Conservation (phyloP, 2,797 vertebrate species). For the Tiaroga cobitis region DNA sequence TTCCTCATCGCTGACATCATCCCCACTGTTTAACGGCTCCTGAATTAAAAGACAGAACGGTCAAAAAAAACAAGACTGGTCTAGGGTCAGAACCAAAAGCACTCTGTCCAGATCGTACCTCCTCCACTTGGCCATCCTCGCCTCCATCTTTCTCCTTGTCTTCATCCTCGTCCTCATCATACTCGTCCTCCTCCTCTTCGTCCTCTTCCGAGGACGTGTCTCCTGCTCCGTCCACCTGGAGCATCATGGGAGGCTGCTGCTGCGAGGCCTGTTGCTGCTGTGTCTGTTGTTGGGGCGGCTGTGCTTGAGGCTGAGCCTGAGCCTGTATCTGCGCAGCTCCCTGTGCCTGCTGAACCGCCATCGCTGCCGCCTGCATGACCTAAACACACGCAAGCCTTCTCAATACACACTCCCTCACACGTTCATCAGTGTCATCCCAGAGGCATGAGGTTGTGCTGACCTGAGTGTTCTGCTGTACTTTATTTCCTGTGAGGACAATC, state of each 20-base stretch:
- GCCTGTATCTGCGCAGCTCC: slow-evolving; percentile 67
- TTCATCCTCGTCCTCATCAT: slow-evolving; percentile 97
- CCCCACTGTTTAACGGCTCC: slow-evolving; percentile 96
- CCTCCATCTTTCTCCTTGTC: slow-evolving; percentile 96
- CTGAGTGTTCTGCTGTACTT: slow-evolving; percentile 85
- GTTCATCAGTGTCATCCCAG: not conserved
- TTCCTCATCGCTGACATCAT: slow-evolving; percentile 97
- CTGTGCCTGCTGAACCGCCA: slow-evolving; percentile 84
- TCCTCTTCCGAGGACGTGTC: slow-evolving; percentile 98
- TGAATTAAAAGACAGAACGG: slow-evolving; percentile 59
- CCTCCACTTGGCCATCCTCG: slow-evolving; percentile 97
- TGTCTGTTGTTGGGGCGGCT: slow-evolving; percentile 61
- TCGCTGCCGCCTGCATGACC: slow-evolving; percentile 85
- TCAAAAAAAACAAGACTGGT: not conserved
- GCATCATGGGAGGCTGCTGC: slow-evolving; percentile 87
- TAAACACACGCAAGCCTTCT: slow-evolving; percentile 64
- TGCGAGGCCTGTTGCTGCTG: slow-evolving; percentile 75
- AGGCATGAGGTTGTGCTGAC: slow-evolving; percentile 68
- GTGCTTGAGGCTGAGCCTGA: slow-evolving; percentile 67
- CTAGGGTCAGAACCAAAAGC: not conserved
- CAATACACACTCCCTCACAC: not conserved
- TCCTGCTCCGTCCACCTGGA: slow-evolving; percentile 94
- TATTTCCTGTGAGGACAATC: slow-evolving; percentile 96
- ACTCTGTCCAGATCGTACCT: slow-evolving; percentile 75
- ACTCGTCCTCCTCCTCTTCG: slow-evolving; percentile 97